Base-by-base conservation (phyloP, 2,113 vertebrate species). In the Tricholaema leucomelas region DNA sequence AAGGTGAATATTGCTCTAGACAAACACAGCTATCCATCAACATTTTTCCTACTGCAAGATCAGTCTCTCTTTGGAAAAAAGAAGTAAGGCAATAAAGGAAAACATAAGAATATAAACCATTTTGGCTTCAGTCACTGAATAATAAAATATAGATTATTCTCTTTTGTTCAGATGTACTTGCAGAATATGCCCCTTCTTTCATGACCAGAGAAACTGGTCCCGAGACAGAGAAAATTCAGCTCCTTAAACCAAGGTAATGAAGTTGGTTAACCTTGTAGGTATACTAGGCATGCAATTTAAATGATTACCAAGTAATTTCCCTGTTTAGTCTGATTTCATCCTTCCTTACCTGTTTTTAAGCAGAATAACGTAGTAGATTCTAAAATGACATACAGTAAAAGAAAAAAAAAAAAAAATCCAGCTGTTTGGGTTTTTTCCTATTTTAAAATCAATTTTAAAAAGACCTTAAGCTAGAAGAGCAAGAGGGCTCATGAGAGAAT, bases 401-500 rank as follows among this genome's bases (percentile, higher is more conserved):
- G 23, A 64, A 27, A 50, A 50, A 50, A 50, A n/a, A n/a, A 50
- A 24, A 50, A 50, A 25, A 25, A 50, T 24, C 23, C 24, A 24
- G 11, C 7, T 10, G 25, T 18, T 36, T 15, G 31, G n/a, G n/a
- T 50, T 0, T 21, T 10, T 44, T 46, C 16, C 16, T 58, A 20
- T 38, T 70, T 91, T 72, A 81, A 88, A 90, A 90, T 73, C 28
- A 50, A 64, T 88, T 88, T 85, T 21, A 1, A 42, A 80, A 94
- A 94, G 20, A 72, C 52, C 42, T 94, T 63, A 67, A 20, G 25
- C 56, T 82, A 40, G 31, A 54, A 76, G 42, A 82, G 52, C 73
- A 48, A 89, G 52, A 92, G 69, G 69, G 60, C 92, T 89, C 84
- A 23, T 42, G 81, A 90, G 87, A 89, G 85, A 77, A 90, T 3